Conservation (phyloP, 2,888 invertebrate genomes). For the Rhingia rostrata region DNA sequence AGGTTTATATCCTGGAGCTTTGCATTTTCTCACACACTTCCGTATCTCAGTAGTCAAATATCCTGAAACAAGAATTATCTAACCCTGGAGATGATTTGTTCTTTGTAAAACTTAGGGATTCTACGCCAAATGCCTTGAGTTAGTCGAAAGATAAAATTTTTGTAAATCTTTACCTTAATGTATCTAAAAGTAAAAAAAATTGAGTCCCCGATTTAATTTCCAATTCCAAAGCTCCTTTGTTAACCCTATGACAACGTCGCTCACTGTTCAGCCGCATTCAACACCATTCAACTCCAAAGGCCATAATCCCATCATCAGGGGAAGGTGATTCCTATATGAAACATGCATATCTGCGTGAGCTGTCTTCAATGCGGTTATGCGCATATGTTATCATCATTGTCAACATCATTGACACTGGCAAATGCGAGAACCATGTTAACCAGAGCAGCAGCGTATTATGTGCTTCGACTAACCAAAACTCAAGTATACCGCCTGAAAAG, state of each 20-base stretch:
- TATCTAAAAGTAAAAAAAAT: too few relatives aligned
- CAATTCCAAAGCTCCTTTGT: background rate
- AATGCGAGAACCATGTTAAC: constrained; percentile 46
- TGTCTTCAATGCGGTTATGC: constrained; percentile 1
- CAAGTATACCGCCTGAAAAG: constrained; percentile 38
- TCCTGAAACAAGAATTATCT: too few relatives aligned
- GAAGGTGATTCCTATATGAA: constrained; percentile 35
- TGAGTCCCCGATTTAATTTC: too few relatives aligned
- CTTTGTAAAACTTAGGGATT: too few relatives aligned
- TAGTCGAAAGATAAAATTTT: too few relatives aligned
- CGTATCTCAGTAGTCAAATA: too few relatives aligned
- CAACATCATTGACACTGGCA: constrained; percentile 65
- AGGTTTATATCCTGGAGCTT: too few relatives aligned
- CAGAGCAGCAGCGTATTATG: constrained; percentile 45
- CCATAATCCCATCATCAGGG: constrained; percentile 2
- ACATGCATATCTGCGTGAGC: background rate
- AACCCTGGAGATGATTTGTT: too few relatives aligned
- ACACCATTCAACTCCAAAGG: background rate
- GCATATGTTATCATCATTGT: constrained; percentile 64
- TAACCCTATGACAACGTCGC: constrained; percentile 14
- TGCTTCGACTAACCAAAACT: constrained; percentile 25
- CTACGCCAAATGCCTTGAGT: too few relatives aligned
- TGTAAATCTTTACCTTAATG: too few relatives aligned
- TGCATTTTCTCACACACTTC: too few relatives aligned
- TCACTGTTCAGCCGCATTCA: constrained; percentile 28